phyloP scores from a whole-genome alignment of 2,888 invertebrate genomes.

The Thysanoteuthis rhombus region DNA sequence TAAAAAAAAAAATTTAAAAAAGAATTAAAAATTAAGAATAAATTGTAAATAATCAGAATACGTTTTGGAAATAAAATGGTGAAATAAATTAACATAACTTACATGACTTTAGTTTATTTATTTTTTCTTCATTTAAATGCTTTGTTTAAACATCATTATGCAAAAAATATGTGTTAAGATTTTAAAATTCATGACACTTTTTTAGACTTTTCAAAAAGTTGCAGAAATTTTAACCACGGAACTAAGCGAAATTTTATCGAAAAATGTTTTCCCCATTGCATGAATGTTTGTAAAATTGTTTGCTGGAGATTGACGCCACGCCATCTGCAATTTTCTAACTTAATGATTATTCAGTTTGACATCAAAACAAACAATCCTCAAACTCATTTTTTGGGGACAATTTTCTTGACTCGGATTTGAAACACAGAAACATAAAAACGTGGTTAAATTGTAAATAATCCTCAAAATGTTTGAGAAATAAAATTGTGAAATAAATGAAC shows the following conservation, averaged over 20 bases:
- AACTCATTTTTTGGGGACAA: not conserved
- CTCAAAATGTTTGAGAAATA: not conserved
- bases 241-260: not conserved
- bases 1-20: no score
- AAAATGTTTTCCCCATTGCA: not conserved
- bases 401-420: not conserved
- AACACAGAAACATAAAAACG: not conserved
- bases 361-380: not conserved
- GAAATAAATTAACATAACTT: slow-evolving; percentile 23
- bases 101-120: not conserved
- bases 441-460: not conserved
- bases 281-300: not conserved
- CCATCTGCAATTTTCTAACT: not conserved
- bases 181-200: not conserved
- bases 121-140: not conserved
- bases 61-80: not conserved
- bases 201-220: not conserved
- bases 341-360: not conserved
- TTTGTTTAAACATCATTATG: not conserved
- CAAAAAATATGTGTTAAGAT: not conserved
- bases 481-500: not conserved
- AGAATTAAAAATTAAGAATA: not conserved
- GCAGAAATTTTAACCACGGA: not conserved
- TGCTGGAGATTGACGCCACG: not conserved
- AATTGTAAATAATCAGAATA: not conserved